Percentiles rank a stretch among this genome's conserved stretches.
phyloP scores from a whole-genome alignment of 2,888 invertebrate genomes.

The Tricholauxania praeusta region DNA sequence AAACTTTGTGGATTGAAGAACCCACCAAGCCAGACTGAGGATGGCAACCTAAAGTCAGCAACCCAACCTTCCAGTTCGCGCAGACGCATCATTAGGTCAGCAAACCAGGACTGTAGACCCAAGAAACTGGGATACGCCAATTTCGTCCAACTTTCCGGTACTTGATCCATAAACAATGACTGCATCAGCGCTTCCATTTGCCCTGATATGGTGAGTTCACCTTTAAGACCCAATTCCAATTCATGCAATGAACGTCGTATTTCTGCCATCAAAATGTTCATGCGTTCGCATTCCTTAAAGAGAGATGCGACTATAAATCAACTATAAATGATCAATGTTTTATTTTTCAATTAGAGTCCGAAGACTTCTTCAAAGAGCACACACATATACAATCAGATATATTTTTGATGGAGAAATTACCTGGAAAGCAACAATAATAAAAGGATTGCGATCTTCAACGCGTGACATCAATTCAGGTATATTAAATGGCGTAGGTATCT shows the following conservation, averaged over 20 bases:
- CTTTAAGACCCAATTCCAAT: slow-evolving; percentile 90
- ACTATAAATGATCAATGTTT: too few species aligned
- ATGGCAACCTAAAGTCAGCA: slow-evolving; percentile 87
- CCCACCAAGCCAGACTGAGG: slow-evolving; percentile 92
- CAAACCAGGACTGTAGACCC: slow-evolving; percentile 87
- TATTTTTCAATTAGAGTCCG: too few species aligned
- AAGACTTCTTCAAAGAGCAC: too few species aligned
- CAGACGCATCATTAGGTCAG: slow-evolving; percentile 83
- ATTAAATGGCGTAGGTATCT: slow-evolving; percentile 90
- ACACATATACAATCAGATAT: too few species aligned
- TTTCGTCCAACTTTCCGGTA: slow-evolving; percentile 88
- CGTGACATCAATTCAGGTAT: slow-evolving; percentile 87
- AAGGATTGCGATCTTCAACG: slow-evolving; percentile 91
- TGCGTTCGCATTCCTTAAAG: slow-evolving; percentile 84
- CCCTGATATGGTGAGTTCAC: slow-evolving; percentile 91
- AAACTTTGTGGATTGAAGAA: slow-evolving; percentile 98
- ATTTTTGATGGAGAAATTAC: too few species aligned
- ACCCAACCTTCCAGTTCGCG: slow-evolving; percentile 90
- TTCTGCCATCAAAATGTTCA: slow-evolving; percentile 89
- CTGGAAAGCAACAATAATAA: slow-evolving; percentile 90
- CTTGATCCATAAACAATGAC: slow-evolving; percentile 87
- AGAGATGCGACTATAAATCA: too few species aligned
- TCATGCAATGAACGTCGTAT: slow-evolving; percentile 86
- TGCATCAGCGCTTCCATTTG: slow-evolving; percentile 92
- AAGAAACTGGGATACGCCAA: slow-evolving; percentile 90